Evolutionary conservation across 2,797 vertebrate genomes (phyloP).

Genomic region (Poliocrania exsul): DNA sequence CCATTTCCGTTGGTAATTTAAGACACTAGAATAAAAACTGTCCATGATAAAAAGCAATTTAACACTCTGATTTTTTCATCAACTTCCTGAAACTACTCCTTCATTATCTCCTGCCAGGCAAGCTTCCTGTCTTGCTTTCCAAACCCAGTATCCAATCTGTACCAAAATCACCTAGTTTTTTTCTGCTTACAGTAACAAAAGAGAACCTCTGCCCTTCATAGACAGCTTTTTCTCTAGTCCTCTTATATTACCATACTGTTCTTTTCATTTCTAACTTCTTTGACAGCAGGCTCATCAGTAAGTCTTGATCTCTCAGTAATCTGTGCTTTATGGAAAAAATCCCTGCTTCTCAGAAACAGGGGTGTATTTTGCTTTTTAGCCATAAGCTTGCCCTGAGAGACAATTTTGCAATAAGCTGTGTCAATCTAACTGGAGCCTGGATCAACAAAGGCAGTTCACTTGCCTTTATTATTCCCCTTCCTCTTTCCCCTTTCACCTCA

Average conservation of each 20-base stretch:
- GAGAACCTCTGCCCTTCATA: neutral
- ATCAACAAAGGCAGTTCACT: conserved; percentile 29
- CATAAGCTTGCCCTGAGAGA: neutral
- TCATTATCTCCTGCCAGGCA: neutral
- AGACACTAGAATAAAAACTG: neutral
- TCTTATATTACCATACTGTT: neutral
- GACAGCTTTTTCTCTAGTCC: neutral
- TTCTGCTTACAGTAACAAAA: neutral
- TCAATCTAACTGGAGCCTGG: neutral
- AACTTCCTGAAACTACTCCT: neutral
- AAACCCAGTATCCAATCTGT: neutral
- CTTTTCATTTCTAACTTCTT: neutral
- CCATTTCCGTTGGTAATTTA: neutral
- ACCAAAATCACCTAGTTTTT: neutral
- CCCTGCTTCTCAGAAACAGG: neutral
- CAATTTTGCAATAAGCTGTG: neutral
- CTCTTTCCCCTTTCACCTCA: conserved; percentile 25
- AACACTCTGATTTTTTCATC: neutral
- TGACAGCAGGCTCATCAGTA: neutral
- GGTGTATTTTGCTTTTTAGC: neutral
- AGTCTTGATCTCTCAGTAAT: neutral
- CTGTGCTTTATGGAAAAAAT: neutral
- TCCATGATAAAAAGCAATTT: neutral
- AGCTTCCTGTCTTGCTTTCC: neutral
- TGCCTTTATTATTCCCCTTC: conserved; percentile 48